Evolutionary conservation across 2,888 invertebrate species (phyloP).

Genomic region (Acanthosepion esculentum): DNA sequence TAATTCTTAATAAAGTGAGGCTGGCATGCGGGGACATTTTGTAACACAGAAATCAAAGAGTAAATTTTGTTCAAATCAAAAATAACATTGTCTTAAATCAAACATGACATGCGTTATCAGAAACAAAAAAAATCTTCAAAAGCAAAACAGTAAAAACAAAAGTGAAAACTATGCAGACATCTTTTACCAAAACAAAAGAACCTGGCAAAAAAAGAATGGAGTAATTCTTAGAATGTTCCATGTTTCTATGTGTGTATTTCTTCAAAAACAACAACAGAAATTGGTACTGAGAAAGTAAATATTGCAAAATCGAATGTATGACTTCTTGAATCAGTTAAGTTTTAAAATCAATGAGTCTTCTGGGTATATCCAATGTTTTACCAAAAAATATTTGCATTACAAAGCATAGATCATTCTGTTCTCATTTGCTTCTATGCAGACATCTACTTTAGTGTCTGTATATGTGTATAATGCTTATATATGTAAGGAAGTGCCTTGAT

Average conservation of each 20-base stretch:
- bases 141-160: background rate
- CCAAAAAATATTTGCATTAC: background rate
- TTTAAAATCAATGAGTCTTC: background rate
- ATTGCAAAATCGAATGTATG: background rate
- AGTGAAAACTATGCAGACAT: background rate
- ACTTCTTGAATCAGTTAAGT: background rate
- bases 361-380: background rate
- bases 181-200: background rate
- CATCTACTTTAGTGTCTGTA: no score
- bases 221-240: background rate
- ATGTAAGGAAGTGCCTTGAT: no score
- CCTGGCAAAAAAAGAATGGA: background rate
- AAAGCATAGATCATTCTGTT: background rate
- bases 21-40: background rate
- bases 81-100: background rate
- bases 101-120: background rate
- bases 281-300: background rate
- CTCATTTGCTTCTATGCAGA: no score
- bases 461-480: no score
- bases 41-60: background rate
- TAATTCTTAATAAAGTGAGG: background rate
- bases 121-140: background rate
- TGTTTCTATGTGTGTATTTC: background rate
- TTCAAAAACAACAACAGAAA: background rate
- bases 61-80: slow-evolving; percentile 33